Base-by-base conservation (phyloP, 2,888 invertebrate genomes). In the Quadroppia sp. region DNA sequence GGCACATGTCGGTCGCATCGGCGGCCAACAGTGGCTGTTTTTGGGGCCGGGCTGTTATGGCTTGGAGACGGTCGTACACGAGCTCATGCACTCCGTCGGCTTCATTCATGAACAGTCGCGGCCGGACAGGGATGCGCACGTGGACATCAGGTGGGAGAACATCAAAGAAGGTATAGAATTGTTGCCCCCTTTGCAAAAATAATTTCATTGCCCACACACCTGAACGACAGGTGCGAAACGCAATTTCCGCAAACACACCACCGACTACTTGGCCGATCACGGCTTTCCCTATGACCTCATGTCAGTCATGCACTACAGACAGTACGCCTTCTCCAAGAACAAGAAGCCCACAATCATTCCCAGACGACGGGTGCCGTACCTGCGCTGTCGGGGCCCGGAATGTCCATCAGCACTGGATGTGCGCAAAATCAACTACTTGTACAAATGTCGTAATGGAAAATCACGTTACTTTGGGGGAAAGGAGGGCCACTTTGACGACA, bases 61-160 rank as follows among this genome's bases (percentile, higher is more conserved):
- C 13, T 23, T 74, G 1, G 77, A 76, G n/a, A 73, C 75, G 6
- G 73, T 77, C 4, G 86, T 89, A 9, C 90, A 92, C 80, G 92
- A 92, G 81, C 85, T 92, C 81, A 85, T 92, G 79, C 92, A 92
- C 80, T 88, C 89, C 0, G 81, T 90, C 1, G 92, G 92, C 0
- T 91, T 92, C 82, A 90, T 89, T 81, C 92, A 92, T 80, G 91
- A 91, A 83, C 92, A 92, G 80, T 90, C 89, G 80, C 86, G 90
- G 28, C 87, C 87, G 20, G 88, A 91, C 81, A 86, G 92, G 77
- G 91, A 92, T 80, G 86, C 89, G 0, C 90, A 85, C 81, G 88
- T 92, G 0, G 85, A 86, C 77, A 89, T 92, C 77, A 82, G 87
- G 71, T 89, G 89, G 87, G 87, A 89, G 59, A 91, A 91, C 80